Percentiles rank a stretch among this genome's conserved stretches.
Evolutionary conservation across 2,888 invertebrate species (phyloP).

Genomic region (Oscheius sp.): DNA sequence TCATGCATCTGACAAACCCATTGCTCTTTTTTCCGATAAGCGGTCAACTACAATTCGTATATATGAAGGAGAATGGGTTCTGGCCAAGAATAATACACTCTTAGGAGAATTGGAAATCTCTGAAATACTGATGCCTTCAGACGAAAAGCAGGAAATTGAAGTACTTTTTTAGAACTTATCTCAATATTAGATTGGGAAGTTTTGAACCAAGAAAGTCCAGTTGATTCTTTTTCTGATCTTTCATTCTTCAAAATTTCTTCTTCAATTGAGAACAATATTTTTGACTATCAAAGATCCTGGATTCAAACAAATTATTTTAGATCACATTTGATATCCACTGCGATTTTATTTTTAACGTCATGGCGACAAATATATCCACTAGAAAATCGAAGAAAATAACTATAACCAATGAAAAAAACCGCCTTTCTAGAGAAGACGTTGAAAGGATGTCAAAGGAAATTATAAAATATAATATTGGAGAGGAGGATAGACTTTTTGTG

Average conservation of each 20-base stretch:
- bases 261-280: no score
- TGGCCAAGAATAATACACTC: conserved; percentile 89
- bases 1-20: no score
- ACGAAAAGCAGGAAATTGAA: conserved; percentile 84
- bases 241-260: no score
- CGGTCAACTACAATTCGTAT: conserved; percentile 74
- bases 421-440: no score
- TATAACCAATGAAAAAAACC: conserved; percentile 85
- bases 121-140: conserved; percentile 90
- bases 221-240: neutral
- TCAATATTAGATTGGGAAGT: neutral
- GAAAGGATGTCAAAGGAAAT: no score
- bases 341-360: conserved; percentile 94
- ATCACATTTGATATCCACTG: conserved; percentile 76
- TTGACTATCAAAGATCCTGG: no score
- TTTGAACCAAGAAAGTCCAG: neutral
- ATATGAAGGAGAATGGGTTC: conserved; percentile 76
- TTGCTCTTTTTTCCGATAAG: conserved; percentile 74
- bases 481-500: no score
- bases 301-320: no score
- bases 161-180: neutral
- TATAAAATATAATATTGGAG: no score
- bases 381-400: conserved; percentile 74
- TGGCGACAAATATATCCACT: conserved; percentile 84
- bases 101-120: conserved; percentile 95